phyloP scores from a whole-genome alignment of 2,113 vertebrate genomes.

The Capricornis sumatraensis region DNA sequence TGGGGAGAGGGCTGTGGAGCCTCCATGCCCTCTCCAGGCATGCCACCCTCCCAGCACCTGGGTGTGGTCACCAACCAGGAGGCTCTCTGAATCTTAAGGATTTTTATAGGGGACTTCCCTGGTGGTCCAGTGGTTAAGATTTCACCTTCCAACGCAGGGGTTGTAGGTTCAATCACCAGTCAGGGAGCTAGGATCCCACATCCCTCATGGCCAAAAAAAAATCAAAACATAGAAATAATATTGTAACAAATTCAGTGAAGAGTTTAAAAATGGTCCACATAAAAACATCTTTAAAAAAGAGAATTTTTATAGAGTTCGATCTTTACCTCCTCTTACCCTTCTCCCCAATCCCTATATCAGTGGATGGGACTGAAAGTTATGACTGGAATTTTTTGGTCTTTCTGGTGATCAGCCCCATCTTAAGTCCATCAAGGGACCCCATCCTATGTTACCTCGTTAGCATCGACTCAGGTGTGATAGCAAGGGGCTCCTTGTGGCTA shows the following conservation, averaged over 20 bases:
- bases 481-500: background rate
- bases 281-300: background rate
- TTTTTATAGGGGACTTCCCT: background rate
- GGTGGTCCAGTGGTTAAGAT: background rate
- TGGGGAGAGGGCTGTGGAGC: background rate
- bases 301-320: background rate
- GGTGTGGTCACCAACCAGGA: background rate
- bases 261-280: background rate
- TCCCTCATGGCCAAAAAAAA: background rate
- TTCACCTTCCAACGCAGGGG: background rate
- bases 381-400: background rate
- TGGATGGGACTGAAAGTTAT: background rate
- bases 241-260: background rate
- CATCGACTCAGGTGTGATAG: background rate
- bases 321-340: background rate
- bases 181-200: background rate
- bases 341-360: background rate
- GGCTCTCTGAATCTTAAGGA: background rate
- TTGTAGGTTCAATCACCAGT: background rate
- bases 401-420: background rate
- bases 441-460: background rate
- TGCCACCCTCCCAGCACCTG: background rate
- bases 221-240: background rate
- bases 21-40: fast-evolving
- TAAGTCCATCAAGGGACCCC: background rate